phyloP scores from a whole-genome alignment of 2,113 vertebrate genomes.

The Lipophrys pholis region DNA sequence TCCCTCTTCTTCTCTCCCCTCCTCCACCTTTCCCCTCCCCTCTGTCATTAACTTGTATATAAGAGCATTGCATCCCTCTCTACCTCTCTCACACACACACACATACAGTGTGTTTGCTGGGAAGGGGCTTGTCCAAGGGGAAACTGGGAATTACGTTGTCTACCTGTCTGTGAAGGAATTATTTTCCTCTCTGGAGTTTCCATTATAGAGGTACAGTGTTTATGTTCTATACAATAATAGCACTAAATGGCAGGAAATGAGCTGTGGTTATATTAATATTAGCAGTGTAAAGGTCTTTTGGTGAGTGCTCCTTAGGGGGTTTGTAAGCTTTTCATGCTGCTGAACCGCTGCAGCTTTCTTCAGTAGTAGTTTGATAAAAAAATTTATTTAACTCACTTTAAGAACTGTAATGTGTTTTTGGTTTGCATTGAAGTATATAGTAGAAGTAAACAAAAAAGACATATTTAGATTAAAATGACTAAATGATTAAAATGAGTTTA shows the following conservation, averaged over 20 bases:
- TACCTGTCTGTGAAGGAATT: constrained; percentile 57
- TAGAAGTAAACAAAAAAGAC: no score
- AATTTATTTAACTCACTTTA: background rate
- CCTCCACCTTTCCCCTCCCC: constrained; percentile 74
- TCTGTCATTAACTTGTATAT: constrained; percentile 75
- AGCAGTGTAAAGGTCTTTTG: constrained; percentile 18
- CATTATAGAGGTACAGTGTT: constrained; percentile 66
- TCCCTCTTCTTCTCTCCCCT: constrained; percentile 55
- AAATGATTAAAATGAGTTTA: background rate
- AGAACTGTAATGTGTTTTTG: background rate
- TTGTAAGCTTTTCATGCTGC: constrained; percentile 2
- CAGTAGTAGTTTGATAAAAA: constrained; percentile 1
- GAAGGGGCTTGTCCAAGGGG: constrained; percentile 59
- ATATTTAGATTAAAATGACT: no score
- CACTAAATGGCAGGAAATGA: constrained; percentile 12
- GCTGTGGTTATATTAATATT: constrained; percentile 17
- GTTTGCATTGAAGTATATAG: background rate
- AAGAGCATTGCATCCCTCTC: constrained; percentile 69
- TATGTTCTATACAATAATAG: constrained; percentile 6
- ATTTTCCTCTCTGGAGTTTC: constrained; percentile 60
- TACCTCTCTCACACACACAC: constrained; percentile 66
- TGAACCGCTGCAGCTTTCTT: constrained; percentile 12
- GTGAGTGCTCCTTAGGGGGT: constrained; percentile 3
- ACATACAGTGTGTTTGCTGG: constrained; percentile 59
- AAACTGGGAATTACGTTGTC: constrained; percentile 62